Conservation (phyloP, 2,797 vertebrate species). For the Vultur gryphus region DNA sequence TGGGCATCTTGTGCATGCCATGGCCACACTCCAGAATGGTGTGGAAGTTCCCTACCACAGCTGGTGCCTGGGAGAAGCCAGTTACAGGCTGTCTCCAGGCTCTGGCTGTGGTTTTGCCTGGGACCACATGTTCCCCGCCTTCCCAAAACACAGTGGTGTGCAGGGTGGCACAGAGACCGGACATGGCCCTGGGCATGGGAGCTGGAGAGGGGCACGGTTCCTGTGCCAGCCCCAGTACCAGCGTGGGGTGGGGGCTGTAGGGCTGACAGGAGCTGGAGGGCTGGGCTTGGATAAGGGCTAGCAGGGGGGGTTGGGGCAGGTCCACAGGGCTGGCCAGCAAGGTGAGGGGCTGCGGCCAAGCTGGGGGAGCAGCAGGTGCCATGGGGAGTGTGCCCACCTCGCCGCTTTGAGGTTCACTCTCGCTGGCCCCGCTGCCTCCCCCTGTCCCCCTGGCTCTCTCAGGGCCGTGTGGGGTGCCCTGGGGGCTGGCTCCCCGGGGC, state of each 20-base stretch:
- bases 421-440: rapidly evolving
- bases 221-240: background rate
- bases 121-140: background rate
- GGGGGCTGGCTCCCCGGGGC: background rate
- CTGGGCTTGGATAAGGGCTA: background rate
- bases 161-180: background rate
- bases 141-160: background rate
- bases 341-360: background rate
- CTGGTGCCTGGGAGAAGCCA: background rate
- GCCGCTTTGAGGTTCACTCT: background rate
- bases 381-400: background rate
- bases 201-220: background rate
- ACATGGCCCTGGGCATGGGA: background rate
- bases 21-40: background rate
- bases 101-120: background rate
- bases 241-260: background rate
- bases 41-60: background rate
- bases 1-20: background rate
- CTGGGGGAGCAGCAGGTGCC: background rate
- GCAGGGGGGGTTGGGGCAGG: background rate
- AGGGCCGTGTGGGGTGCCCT: background rate
- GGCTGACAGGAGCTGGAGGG: background rate
- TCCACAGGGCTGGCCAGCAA: background rate
- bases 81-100: background rate
- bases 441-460: rapidly evolving